Evolutionary conservation across 1,140 invertebrate species (phyloP).

Genomic region (Coenobita brevimanus): DNA sequence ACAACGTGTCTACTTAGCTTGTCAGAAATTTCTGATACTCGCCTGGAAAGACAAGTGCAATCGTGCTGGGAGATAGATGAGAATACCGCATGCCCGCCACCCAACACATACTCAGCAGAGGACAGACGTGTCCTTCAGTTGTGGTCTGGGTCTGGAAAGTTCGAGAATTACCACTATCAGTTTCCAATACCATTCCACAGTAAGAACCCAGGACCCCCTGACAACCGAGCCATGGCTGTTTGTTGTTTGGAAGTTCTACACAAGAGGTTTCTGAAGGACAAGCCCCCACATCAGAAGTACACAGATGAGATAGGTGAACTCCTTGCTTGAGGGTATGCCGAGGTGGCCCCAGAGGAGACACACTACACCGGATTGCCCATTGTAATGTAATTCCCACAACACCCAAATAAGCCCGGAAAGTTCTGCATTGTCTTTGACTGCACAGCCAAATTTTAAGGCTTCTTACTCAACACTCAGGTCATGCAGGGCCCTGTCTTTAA

Average conservation of each 20-base stretch:
- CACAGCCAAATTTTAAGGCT: background rate
- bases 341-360: background rate
- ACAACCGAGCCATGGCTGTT: background rate
- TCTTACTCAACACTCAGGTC: background rate
- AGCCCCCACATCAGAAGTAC: background rate
- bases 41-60: background rate
- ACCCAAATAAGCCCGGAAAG: too few relatives aligned
- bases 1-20: too few relatives aligned
- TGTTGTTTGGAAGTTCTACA: background rate
- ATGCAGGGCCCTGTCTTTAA: background rate
- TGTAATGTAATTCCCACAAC: too few relatives aligned
- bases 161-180: background rate
- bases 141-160: background rate
- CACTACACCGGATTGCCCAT: too few relatives aligned
- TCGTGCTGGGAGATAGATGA: constrained; percentile 7
- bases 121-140: background rate
- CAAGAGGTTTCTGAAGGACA: background rate
- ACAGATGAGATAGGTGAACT: background rate
- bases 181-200: constrained; percentile 19
- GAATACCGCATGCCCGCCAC: too few relatives aligned
- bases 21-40: too few relatives aligned
- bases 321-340: background rate
- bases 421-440: constrained; percentile 10
- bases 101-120: constrained; percentile 2
- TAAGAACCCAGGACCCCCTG: background rate